Percentiles rank a stretch among this genome's conserved stretches.
These are phyloP conservation scores for Geococcyx californianus DNA, from an alignment of 2,113 vertebrate genomes.

Conservation along the genomic window DNA sequence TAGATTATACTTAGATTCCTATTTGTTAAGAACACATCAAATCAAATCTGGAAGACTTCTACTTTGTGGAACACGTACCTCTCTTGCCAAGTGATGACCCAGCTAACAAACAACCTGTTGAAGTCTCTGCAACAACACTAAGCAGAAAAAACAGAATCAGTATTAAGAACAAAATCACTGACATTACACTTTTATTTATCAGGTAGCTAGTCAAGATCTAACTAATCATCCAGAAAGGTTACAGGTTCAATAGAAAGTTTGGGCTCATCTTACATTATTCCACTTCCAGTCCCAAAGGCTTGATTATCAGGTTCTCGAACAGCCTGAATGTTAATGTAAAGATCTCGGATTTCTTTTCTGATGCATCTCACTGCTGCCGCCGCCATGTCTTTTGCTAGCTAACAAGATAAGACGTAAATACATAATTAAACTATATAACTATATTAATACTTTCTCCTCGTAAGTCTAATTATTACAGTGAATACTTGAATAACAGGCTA, in stretches of 20 bases:
- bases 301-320: constrained; percentile 87
- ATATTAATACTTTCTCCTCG: not conserved
- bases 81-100: constrained; percentile 95
- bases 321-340: constrained; percentile 90
- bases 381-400: constrained; percentile 95
- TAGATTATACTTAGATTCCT: not conserved
- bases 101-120: constrained; percentile 92
- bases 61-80: constrained; percentile 77
- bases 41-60: not conserved
- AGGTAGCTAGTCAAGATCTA: not conserved
- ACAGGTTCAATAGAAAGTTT: not conserved
- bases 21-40: not conserved
- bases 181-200: not conserved
- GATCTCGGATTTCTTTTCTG: constrained; percentile 92
- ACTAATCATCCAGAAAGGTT: not conserved
- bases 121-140: constrained; percentile 92
- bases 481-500: not conserved
- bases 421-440: not conserved
- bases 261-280: constrained; percentile 88
- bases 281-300: constrained; percentile 89
- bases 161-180: not conserved
- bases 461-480: not conserved
- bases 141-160: not conserved
- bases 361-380: constrained; percentile 89
- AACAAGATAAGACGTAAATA: constrained; percentile 25